Evolutionary conservation across 1,140 invertebrate species (phyloP), one percentile per base, ranked within the genome.

Genomic region (Bacillus rossius): DNA sequence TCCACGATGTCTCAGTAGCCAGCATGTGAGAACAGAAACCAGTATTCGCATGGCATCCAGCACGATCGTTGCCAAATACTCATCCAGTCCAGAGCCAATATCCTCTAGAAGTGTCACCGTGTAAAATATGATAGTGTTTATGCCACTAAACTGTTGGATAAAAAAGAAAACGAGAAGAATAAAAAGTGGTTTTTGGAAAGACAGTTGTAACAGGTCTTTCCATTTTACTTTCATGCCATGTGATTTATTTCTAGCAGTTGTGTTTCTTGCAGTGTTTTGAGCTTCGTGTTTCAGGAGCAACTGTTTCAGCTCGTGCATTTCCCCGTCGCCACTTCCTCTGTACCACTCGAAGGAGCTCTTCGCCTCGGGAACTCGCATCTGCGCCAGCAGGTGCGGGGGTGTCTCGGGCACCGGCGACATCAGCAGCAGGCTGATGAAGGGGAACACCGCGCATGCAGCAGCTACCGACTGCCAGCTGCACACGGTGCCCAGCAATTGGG

Each of bases 101-200:
- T 81, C 75, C 52, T 78, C 73, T 65, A 81, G 79, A 61, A 49
- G 60, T 34, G 16, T 64, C 17, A 88, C 84, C 0, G 85, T 83
- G 67, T 89, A 90, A 69, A 88, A 91, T 43, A 82, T 82, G 1
- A 91, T 76, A 1, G 84, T 85, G 67, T 89, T 86, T 0, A 83
- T 74, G 0, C 85, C 85, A 10, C 80, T 77, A 57, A 84, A 83
- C 61, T 86, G 84, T 54, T 77, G 76, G 0, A 80, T 78, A 37
- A 83, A 70, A 61, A 86, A 85, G 58, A 83, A 80, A 17, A 80
- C 59, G 10, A 77, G 74, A 65, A 84, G 76, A 8, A 86, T 80
- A 1, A 77, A 60, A n/a, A 86, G 67, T 3, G 84, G 84, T 59
- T 79, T 83, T 69, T 72, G 25, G 76, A 80, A 71, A 73, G 74